These are phyloP conservation scores for Melanocharis versteri DNA, from an alignment of 2,113 vertebrate genomes.

Conservation along the genomic window DNA sequence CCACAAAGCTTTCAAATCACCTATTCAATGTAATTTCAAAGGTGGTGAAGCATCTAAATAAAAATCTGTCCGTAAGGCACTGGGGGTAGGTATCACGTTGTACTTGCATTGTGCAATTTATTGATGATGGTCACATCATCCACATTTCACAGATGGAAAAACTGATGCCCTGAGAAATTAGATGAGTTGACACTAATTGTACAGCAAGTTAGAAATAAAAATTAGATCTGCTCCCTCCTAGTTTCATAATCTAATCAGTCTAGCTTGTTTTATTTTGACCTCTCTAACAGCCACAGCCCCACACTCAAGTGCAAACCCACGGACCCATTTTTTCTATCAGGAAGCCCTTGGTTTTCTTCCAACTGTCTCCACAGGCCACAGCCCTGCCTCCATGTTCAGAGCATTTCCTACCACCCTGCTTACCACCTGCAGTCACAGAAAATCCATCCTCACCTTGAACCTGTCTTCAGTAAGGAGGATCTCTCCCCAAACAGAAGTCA, in stretches of 20 bases:
- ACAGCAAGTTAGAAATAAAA: constrained; percentile 5
- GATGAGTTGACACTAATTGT: background rate
- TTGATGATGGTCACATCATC: background rate
- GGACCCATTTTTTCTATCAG: background rate
- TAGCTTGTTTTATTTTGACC: background rate
- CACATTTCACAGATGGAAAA: constrained; percentile 29
- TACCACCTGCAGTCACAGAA: background rate
- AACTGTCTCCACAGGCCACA: background rate
- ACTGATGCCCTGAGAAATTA: background rate
- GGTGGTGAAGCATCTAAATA: constrained; percentile 26
- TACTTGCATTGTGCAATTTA: background rate
- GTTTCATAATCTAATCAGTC: background rate
- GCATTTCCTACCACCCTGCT: background rate
- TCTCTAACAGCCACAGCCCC: background rate
- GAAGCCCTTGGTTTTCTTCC: background rate
- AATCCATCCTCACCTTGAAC: background rate
- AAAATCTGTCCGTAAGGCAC: constrained; percentile 1
- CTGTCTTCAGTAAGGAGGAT: rapidly evolving
- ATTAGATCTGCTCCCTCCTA: background rate
- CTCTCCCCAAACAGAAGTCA: background rate
- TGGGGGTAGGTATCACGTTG: background rate
- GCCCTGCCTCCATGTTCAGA: background rate
- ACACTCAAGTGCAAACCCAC: background rate
- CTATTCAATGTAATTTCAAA: constrained; percentile 15
- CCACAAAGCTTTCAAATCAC: background rate